These are phyloP conservation scores for Lithobates sylvaticus DNA, from an alignment of 2,797 vertebrate genomes.

Conservation along the genomic window DNA sequence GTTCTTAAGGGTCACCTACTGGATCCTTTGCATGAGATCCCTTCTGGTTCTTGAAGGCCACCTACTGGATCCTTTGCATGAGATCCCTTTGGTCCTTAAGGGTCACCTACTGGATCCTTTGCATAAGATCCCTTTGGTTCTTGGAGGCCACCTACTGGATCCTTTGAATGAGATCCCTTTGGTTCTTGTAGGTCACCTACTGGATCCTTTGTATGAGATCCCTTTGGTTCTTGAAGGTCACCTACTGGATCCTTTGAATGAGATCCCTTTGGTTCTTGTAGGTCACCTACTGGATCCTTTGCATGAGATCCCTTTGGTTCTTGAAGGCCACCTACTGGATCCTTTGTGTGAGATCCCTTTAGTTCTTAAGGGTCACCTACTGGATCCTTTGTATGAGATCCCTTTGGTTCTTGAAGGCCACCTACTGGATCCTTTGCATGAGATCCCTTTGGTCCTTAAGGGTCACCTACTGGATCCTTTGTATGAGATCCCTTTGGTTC, in stretches of 20 bases:
- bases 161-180: background rate
- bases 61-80: background rate
- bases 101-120: conserved; percentile 11
- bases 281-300: conserved; percentile 5
- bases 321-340: conserved; percentile 2
- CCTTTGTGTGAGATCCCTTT: background rate
- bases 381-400: conserved; percentile 6
- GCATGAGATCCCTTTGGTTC: background rate
- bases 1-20: background rate
- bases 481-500: background rate
- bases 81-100: background rate
- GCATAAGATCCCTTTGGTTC: background rate
- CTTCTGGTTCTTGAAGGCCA: background rate
- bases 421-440: background rate
- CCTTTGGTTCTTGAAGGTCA: background rate
- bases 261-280: background rate
- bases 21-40: conserved; percentile 10
- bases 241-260: conserved; percentile 1
- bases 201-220: background rate
- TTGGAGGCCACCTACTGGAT: conserved; percentile 1
- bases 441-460: background rate
- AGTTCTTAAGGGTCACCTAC: background rate
- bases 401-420: background rate
- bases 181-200: background rate
- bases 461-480: background rate